Percentiles rank a stretch among this genome's conserved stretches.
These are phyloP conservation scores for Drosophila multiciliata DNA, from an alignment of 2,888 invertebrate species.

Conservation along the genomic window DNA sequence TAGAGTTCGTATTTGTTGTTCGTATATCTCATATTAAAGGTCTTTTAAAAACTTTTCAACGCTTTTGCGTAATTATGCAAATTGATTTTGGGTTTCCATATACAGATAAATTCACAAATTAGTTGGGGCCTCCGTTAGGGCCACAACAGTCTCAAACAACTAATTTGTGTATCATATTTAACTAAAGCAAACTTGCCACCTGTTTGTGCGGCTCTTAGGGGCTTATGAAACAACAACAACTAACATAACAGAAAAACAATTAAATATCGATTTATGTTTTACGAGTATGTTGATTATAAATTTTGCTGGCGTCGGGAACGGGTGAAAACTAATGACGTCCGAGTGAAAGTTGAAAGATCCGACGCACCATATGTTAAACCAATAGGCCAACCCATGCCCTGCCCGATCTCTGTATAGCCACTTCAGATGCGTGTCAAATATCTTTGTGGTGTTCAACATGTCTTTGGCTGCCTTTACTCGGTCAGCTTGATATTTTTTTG, in stretches of 20 bases:
- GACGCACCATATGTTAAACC: conserved; percentile 48
- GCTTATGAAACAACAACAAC: conserved; percentile 51
- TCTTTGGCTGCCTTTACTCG: conserved; percentile 40
- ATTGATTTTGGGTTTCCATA: conserved; percentile 28
- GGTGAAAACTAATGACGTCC: conserved; percentile 71
- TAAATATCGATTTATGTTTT: conserved; percentile 74
- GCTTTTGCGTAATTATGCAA: conserved; percentile 72
- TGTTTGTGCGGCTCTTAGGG: conserved; percentile 30
- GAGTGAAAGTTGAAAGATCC: conserved; percentile 65
- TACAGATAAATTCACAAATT: conserved; percentile 68
- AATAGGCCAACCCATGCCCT: conserved; percentile 36
- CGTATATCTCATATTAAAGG: conserved; percentile 57
- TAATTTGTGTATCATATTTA: conserved; percentile 58
- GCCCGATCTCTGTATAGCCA: conserved; percentile 1
- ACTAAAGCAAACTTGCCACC: conserved; percentile 45
- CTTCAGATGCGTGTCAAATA: conserved; percentile 62
- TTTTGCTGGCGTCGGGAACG: conserved; percentile 28
- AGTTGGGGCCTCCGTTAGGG: conserved; percentile 31
- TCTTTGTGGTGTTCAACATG: conserved; percentile 29
- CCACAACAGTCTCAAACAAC: conserved; percentile 21
- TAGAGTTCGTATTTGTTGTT: neutral
- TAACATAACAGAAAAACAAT: conserved; percentile 52
- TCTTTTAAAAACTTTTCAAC: conserved; percentile 43
- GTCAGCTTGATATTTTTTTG: conserved; percentile 28
- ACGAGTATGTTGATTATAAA: conserved; percentile 29